phyloP scores from a whole-genome alignment of 2,888 invertebrate genomes.

The Dyspetes luteomarginatus region DNA sequence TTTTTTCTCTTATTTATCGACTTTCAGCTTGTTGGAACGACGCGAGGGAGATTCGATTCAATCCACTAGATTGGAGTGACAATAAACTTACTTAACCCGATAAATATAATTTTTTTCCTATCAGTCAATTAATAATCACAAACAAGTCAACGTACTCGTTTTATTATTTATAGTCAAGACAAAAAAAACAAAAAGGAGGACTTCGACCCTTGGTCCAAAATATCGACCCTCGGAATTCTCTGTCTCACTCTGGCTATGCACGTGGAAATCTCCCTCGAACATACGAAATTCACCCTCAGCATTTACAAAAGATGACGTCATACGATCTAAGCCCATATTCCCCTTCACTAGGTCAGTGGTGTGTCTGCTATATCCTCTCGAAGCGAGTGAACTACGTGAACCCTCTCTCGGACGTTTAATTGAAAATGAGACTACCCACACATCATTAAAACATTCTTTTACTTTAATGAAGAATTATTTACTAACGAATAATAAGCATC shows the following conservation, averaged over 20 bases:
- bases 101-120: conserved; percentile 1
- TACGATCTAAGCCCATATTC: conserved; percentile 69
- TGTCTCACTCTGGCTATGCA: conserved; percentile 10
- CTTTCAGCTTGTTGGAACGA: conserved; percentile 22
- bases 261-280: conserved; percentile 69
- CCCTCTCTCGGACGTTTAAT: neutral
- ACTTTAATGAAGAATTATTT: no score
- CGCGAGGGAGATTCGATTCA: conserved; percentile 31
- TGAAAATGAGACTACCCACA: no score
- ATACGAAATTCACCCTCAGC: conserved; percentile 72
- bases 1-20: conserved; percentile 51
- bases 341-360: conserved; percentile 81
- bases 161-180: neutral
- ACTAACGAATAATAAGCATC: no score
- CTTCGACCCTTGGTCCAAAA: conserved; percentile 74
- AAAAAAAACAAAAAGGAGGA: conserved; percentile 42
- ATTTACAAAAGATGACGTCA: conserved; percentile 77
- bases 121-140: neutral
- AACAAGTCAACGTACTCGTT: neutral
- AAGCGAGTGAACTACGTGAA: neutral
- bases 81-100: conserved; percentile 13
- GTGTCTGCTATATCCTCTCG: conserved; percentile 66
- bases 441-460: no score
- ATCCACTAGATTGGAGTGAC: conserved; percentile 31
- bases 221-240: conserved; percentile 77